A percentile compares a stretch with the other conserved stretches of the same genome.
phyloP scores from a whole-genome alignment of 1,140 invertebrate species.

The Wiebesia pumilae region DNA sequence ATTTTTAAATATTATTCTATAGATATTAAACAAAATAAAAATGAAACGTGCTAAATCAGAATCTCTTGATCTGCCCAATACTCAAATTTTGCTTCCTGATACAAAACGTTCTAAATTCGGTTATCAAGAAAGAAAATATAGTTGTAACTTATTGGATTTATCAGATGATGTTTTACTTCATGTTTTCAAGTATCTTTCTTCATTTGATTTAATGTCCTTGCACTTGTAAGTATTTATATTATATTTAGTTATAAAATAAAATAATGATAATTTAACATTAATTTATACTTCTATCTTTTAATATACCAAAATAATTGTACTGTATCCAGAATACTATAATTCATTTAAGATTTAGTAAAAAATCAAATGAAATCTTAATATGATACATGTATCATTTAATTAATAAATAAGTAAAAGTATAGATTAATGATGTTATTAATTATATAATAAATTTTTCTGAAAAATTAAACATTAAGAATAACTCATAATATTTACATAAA shows the following conservation, averaged over 20 bases:
- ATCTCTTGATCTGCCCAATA: slow-evolving; percentile 64
- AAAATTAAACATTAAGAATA: no score
- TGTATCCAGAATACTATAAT: no score
- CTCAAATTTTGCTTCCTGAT: slow-evolving; percentile 50
- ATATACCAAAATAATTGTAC: no score
- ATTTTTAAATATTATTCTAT: slow-evolving; percentile 8
- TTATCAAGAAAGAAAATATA: slow-evolving; percentile 46
- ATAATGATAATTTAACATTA: not conserved
- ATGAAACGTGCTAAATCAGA: slow-evolving; percentile 66
- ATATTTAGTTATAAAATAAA: not conserved
- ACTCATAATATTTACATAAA: no score
- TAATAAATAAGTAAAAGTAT: no score
- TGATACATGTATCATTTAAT: no score
- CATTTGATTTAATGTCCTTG: slow-evolving; percentile 73
- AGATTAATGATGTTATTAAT: no score
- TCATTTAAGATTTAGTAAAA: no score
- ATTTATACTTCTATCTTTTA: no score
- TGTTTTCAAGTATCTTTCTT: slow-evolving; percentile 74
- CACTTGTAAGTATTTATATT: slow-evolving; percentile 70
- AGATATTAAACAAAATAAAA: slow-evolving; percentile 37
- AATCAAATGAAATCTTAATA: no score
- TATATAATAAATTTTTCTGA: no score
- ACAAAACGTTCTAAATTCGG: slow-evolving; percentile 60
- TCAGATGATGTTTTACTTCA: slow-evolving; percentile 76
- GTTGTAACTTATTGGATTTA: slow-evolving; percentile 63